Evolutionary conservation across 2,888 invertebrate genomes (phyloP), one percentile per base, ranked within the genome.

Genomic region (Cabera pusaria): DNA sequence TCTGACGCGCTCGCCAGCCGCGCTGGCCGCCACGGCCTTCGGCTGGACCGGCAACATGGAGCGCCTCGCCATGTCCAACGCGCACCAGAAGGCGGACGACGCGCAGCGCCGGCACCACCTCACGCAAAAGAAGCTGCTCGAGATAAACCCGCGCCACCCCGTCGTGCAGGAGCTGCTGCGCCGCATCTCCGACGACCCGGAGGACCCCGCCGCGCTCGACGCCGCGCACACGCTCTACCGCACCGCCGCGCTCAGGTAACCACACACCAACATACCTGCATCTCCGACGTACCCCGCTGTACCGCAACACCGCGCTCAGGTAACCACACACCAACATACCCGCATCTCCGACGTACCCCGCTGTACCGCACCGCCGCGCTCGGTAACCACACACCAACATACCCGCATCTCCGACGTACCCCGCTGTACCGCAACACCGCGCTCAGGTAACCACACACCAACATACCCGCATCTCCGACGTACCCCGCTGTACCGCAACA

Each of bases 1-100:
- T 0, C 51, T 45, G 23, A 34, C 48, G 40, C 41, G 43, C 65
- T 98, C 98, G 3, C 99, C 99, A 0, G 98, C 98, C 79, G 99
- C 98, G 31, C 91, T 99, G 31, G 97, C 98, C 26, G 99, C 99
- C 52, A 95, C 96, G 43, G 94, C 96, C 90, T 99, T 97, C 86
- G 98, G 98, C 56, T 99, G 98, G 98, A 98, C 98, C 60, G 99
- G 98, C 64, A 99, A 99, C 85, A 99, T 99, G 99, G 99, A 99
- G 90, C 92, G 99, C 28, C 92, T 99, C 52, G 98, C 98, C 48
- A 86, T 96, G 49, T 95, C 96, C 25, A 99, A 99, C 86, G 98
- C 99, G 6, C 98, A 99, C 82, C 97, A 98, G 79, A 99, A 99
- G 75, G 67, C 84, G 3, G 96, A 98, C 70, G 98, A 98, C 89